Evolutionary conservation across 2,888 invertebrate genomes (phyloP).

Genomic region (Frankliniella fusca): DNA sequence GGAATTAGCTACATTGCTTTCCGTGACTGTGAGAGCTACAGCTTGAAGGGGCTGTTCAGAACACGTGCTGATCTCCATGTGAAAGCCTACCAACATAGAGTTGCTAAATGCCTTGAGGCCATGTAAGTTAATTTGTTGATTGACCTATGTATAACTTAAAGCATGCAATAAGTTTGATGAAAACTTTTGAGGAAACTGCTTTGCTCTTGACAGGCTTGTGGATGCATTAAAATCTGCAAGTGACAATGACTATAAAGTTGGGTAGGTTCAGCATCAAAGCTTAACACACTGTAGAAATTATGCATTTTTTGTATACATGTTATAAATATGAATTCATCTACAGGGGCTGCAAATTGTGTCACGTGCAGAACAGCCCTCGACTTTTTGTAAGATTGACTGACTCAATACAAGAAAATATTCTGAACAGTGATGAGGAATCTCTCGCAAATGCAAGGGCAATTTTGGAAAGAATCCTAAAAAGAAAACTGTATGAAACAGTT

Average conservation of each 20-base stretch:
- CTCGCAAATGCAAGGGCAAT: background rate
- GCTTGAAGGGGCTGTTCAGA: constrained; percentile 51
- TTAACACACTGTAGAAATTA: background rate
- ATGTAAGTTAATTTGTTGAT: constrained; percentile 46
- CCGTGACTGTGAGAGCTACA: constrained; percentile 50
- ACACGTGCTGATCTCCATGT: constrained; percentile 50
- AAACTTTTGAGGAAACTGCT: constrained; percentile 30
- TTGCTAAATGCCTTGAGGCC: constrained; percentile 47
- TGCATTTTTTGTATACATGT: background rate
- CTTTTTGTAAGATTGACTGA: background rate
- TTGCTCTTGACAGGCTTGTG: constrained; percentile 38
- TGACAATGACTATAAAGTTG: constrained; percentile 32
- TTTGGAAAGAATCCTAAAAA: background rate
- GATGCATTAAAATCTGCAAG: constrained; percentile 42
- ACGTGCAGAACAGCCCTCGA: background rate
- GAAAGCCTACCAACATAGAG: constrained; percentile 52
- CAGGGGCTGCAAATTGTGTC: background rate
- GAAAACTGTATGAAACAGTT: background rate
- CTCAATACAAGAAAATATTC: background rate
- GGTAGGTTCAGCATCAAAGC: constrained; percentile 34
- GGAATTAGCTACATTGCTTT: constrained; percentile 46
- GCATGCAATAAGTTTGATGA: background rate
- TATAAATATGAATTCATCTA: background rate
- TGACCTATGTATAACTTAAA: background rate
- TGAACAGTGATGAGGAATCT: background rate